Base-by-base conservation (phyloP, 2,113 vertebrate genomes). In the Ophthalmotilapia sp. region DNA sequence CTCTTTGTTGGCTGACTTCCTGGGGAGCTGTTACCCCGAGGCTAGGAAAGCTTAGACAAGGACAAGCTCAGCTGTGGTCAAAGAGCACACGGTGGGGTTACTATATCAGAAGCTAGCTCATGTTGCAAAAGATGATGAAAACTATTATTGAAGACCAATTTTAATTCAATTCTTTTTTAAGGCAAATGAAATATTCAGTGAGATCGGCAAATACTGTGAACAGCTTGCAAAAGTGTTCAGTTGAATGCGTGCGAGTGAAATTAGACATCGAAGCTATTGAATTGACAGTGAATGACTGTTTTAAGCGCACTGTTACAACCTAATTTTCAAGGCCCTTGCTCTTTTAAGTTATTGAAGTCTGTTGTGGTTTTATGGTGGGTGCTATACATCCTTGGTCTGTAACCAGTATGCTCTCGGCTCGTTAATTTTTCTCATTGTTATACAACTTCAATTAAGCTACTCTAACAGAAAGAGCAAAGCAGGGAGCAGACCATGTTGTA, bases 341-440 rank as follows among this genome's bases (percentile, higher is more conserved):
- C 86, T 93, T 93, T 80, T 85, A 86, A 88, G 88, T 91, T 94
- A 93, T 94, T 94, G 87, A 94, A 94, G 88, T 86, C 90, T 70
- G 6, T 45, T 82, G 88, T 87, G 87, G 49, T 92, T 95, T 95
- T 96, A 96, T 91, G 56, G 85, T 7, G 47, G 85, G 53, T 87
- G 90, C 82, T 81, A 56, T 84, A 91, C 85, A 84, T 65, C 84
- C 84, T 88, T 86, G 84, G 81, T 86, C 87, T 92, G 92, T 88
- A 95, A 94, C 89, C 38, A 53, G 89, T 42, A 65, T 81, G 81
- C 88, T 62, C 77, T 83, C 54, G 89, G 93, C 87, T 94, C 90
- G 83, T 95, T 95, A 93, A 95, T 90, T 95, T 93, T 89, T 93
- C 81, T 89, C 92, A 92, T 91, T 96, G 94, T 95, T 93, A 92